A percentile compares a stretch with the other conserved stretches of the same genome.
These are phyloP conservation scores for Metopia argyrocephala DNA, from an alignment of 2,888 invertebrate genomes.

Conservation along the genomic window DNA sequence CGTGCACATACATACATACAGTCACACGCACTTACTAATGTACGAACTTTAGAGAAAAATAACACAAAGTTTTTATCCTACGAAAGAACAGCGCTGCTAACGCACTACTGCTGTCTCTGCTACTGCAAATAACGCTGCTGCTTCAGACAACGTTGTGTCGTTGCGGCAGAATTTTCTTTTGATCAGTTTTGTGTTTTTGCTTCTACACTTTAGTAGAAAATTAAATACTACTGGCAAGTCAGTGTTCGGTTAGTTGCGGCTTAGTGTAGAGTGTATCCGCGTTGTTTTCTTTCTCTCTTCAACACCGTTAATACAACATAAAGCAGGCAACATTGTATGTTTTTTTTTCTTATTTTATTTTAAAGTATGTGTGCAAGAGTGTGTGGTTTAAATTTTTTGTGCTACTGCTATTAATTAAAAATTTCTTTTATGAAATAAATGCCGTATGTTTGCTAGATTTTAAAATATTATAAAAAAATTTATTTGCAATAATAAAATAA, in stretches of 20 bases:
- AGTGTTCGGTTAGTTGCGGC: constrained; percentile 64
- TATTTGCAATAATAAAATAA: constrained; percentile 16
- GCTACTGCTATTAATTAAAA: constrained; percentile 13
- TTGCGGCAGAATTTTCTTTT: constrained; percentile 55
- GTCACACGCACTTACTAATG: background rate
- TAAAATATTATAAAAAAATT: constrained; percentile 26
- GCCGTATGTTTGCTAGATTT: constrained; percentile 28
- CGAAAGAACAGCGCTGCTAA: constrained; percentile 53
- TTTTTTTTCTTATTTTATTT: constrained; percentile 22
- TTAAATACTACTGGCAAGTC: constrained; percentile 59
- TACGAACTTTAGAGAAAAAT: constrained; percentile 27
- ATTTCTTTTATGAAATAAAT: constrained; percentile 6
- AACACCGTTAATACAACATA: constrained; percentile 19
- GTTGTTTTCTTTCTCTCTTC: constrained; percentile 11
- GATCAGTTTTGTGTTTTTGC: constrained; percentile 48
- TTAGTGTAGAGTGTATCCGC: constrained; percentile 57
- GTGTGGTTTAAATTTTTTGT: constrained; percentile 17
- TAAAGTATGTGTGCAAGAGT: background rate
- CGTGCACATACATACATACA: constrained; percentile 18
- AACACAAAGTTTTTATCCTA: constrained; percentile 54
- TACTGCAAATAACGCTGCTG: background rate
- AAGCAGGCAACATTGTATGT: constrained; percentile 50
- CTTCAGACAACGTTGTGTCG: background rate
- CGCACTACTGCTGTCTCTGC: constrained; percentile 23
- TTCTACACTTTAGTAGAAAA: constrained; percentile 60